Evolutionary conservation across 2,888 invertebrate species (phyloP).

Genomic region (Ophioninae sp.): DNA sequence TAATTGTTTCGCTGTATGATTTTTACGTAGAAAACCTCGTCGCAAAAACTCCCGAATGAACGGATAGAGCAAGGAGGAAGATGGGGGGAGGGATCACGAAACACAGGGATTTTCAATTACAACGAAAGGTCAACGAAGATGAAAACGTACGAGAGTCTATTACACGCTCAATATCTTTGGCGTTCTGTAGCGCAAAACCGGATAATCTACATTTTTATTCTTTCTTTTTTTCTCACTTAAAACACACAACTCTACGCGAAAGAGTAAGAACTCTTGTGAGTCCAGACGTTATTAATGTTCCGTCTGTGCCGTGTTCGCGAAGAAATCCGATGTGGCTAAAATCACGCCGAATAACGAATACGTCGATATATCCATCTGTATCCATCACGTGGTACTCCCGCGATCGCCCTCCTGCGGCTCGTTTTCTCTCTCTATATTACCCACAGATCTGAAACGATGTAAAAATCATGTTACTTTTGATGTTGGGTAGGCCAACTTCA

Average conservation of each 20-base stretch:
- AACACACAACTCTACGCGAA: slow-evolving; percentile 27
- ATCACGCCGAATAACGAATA: slow-evolving; percentile 69
- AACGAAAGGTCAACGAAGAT: slow-evolving; percentile 20
- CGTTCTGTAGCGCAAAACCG: slow-evolving; percentile 40
- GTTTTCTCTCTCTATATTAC: background rate
- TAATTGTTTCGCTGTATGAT: slow-evolving; percentile 7
- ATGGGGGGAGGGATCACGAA: background rate
- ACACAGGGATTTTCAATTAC: background rate
- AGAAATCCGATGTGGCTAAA: slow-evolving; percentile 57
- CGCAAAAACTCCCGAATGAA: background rate
- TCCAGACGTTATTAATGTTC: slow-evolving; percentile 74
- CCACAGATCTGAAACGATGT: background rate
- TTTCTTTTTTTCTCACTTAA: slow-evolving; percentile 17
- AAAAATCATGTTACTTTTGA: background rate
- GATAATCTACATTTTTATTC: slow-evolving; percentile 58
- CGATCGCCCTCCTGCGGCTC: background rate
- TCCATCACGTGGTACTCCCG: slow-evolving; percentile 69
- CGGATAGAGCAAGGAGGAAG: background rate
- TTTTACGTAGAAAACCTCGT: slow-evolving; percentile 13
- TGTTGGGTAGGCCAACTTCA: background rate
- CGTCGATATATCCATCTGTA: slow-evolving; percentile 70
- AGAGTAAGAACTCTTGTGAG: slow-evolving; percentile 63
- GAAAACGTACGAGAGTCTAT: slow-evolving; percentile 18
- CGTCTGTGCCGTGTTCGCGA: slow-evolving; percentile 30
- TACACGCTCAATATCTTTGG: slow-evolving; percentile 35